A percentile compares a stretch with the other conserved stretches of the same genome.
Conservation (phyloP, 2,888 invertebrate genomes). For the Callyntrura sp. region DNA sequence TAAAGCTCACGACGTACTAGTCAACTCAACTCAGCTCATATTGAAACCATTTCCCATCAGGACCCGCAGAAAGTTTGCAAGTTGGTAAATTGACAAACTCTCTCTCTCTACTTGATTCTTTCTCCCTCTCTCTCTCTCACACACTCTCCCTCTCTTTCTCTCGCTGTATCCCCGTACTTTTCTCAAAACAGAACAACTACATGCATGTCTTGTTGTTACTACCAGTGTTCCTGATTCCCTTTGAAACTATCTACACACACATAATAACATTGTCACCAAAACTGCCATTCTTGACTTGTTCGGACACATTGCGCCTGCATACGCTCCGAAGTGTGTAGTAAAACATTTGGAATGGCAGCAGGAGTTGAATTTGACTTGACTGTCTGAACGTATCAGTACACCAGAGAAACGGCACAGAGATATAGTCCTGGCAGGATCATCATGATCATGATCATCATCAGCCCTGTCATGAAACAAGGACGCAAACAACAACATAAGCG, state of each 20-base stretch:
- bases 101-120: conserved; percentile 49
- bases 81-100: conserved; percentile 74
- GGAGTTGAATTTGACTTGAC: conserved; percentile 69
- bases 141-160: conserved; percentile 32
- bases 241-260: conserved; percentile 4
- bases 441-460: conserved; percentile 31
- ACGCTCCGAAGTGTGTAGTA: neutral
- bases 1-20: conserved; percentile 59
- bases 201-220: neutral
- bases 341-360: conserved; percentile 53
- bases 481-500: conserved; percentile 39
- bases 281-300: conserved; percentile 73
- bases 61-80: conserved; percentile 74
- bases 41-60: conserved; percentile 76
- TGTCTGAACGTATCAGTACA: conserved; percentile 58
- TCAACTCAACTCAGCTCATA: conserved; percentile 69
- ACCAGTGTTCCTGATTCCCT: conserved; percentile 14
- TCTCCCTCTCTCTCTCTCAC: neutral
- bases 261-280: conserved; percentile 61
- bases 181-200: neutral
- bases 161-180: neutral
- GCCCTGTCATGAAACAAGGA: conserved; percentile 32
- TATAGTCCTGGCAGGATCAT: conserved; percentile 45
- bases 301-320: conserved; percentile 54
- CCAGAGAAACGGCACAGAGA: conserved; percentile 23